Evolutionary conservation across 1,140 invertebrate genomes (phyloP).

Genomic region (Xylocopa sonorina): DNA sequence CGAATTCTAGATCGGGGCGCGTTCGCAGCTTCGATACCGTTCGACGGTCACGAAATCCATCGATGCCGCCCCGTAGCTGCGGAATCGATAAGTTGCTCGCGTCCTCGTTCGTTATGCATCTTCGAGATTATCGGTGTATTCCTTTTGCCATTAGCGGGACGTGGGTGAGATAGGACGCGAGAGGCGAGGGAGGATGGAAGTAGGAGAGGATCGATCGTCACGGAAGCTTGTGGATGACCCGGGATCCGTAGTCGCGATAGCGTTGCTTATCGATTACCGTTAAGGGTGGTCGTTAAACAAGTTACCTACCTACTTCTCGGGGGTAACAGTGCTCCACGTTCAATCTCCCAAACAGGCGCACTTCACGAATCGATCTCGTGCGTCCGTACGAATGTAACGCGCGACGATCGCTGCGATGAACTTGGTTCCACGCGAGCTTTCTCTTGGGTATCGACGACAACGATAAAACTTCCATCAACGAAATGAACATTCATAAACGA

Average conservation of each 20-base stretch:
- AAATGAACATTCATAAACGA: not conserved
- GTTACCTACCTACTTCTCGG: slow-evolving; percentile 26
- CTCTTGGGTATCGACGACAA: not conserved
- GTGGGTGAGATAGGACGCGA: not conserved
- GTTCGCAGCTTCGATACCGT: slow-evolving; percentile 13
- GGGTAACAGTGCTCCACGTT: slow-evolving; percentile 1
- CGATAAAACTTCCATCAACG: not conserved
- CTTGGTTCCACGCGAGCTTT: not conserved
- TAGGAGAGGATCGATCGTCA: slow-evolving; percentile 23
- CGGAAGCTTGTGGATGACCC: slow-evolving; percentile 6
- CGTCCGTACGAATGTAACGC: not conserved
- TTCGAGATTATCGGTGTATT: slow-evolving; percentile 34
- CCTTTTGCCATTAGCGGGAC: slow-evolving; percentile 14
- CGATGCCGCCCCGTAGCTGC: slow-evolving; percentile 15
- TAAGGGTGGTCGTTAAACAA: slow-evolving; percentile 37
- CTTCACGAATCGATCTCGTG: not conserved
- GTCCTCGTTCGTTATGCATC: slow-evolving; percentile 41
- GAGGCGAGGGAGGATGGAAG: not conserved
- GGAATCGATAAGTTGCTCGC: slow-evolving; percentile 29
- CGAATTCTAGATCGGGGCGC: not conserved
- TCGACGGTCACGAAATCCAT: slow-evolving; percentile 29
- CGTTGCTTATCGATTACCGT: slow-evolving; percentile 37
- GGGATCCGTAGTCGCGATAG: slow-evolving; percentile 32
- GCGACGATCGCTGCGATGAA: not conserved
- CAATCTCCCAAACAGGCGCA: not conserved